Conservation (phyloP, 1,140 invertebrate species). For the Geopemphigus sp. region DNA sequence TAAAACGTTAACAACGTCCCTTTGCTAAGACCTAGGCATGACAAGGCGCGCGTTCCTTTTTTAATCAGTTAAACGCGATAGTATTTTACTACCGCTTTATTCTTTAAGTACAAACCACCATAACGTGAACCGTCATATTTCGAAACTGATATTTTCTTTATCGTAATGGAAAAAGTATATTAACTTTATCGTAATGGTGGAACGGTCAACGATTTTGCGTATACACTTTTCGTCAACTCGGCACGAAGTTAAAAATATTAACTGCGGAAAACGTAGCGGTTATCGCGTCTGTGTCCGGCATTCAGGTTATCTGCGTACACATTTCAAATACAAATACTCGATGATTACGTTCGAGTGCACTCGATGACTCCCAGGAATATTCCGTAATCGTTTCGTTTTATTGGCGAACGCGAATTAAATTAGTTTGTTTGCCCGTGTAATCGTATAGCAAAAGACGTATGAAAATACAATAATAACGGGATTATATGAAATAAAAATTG, state of each 20-base stretch:
- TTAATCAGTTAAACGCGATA: no score
- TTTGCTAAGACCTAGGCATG: no score
- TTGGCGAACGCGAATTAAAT: neutral
- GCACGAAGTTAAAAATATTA: neutral
- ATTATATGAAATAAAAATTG: neutral
- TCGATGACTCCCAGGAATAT: neutral
- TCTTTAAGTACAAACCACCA: no score
- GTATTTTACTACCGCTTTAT: no score
- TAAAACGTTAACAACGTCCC: no score
- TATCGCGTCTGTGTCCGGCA: neutral
- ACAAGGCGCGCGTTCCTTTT: no score
- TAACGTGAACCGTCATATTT: no score
- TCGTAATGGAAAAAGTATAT: no score
- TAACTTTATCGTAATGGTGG: no score
- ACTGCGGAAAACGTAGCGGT: neutral
- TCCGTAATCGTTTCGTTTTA: slow-evolving; percentile 10
- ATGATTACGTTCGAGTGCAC: neutral
- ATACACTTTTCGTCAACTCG: no score
- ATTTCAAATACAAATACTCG: neutral
- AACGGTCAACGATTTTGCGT: no score
- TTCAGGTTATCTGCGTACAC: neutral
- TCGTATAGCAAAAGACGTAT: neutral
- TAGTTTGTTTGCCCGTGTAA: neutral
- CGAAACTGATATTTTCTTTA: no score
- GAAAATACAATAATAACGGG: neutral